Percentiles rank a stretch among this genome's conserved stretches.
Evolutionary conservation across 92 coral and sea anemone species (phyloP).

Genomic region (Paragorgia papillata): DNA sequence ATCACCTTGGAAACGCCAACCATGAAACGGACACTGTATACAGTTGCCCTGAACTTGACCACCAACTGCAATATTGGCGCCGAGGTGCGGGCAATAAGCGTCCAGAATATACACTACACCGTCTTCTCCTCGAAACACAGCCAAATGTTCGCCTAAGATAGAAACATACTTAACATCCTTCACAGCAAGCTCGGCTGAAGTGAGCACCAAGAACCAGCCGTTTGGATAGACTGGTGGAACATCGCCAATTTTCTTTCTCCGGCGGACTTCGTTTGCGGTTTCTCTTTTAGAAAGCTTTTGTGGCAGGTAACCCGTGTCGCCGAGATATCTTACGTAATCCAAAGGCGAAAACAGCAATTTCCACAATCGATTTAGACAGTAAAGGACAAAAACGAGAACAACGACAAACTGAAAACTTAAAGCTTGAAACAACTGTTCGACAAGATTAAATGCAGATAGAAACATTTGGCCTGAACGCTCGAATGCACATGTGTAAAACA

Average conservation of each 20-base stretch:
- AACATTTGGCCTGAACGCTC: not conserved
- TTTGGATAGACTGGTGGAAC: conserved; percentile 93
- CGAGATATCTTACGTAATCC: conserved; percentile 57
- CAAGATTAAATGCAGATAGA: not conserved
- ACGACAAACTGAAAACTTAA: conserved; percentile 39
- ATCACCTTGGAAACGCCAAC: conserved; percentile 83
- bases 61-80: conserved; percentile 92
- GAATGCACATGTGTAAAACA: conserved; percentile 13
- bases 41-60: conserved; percentile 81
- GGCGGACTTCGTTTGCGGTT: conserved; percentile 65
- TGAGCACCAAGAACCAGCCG: conserved; percentile 86
- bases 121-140: conserved; percentile 90
- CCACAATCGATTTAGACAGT: conserved; percentile 61
- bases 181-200: conserved; percentile 66
- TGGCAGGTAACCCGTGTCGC: conserved; percentile 72
- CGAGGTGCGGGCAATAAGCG: conserved; percentile 97
- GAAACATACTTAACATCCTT: conserved; percentile 71
- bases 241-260: conserved; percentile 63
- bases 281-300: conserved; percentile 59
- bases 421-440: conserved; percentile 26
- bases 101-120: conserved; percentile 69
- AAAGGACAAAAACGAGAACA: conserved; percentile 17
- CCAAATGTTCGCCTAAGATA: conserved; percentile 82
- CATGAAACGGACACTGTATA: conserved; percentile 91
- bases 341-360: conserved; percentile 67